Conservation (phyloP, 2,888 invertebrate species). For the Eledona agricola region DNA sequence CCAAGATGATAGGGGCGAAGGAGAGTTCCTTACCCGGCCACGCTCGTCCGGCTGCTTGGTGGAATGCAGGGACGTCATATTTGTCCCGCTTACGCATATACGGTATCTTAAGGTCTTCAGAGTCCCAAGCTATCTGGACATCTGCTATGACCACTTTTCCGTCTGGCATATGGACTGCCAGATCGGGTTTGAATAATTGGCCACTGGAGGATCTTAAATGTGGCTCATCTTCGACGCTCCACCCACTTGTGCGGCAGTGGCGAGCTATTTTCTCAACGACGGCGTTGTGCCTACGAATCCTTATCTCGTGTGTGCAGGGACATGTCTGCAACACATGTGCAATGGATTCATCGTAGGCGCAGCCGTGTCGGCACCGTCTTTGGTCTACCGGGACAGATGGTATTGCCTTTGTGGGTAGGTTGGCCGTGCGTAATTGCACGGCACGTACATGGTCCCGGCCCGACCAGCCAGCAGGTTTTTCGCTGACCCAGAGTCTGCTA, state of each 20-base stretch:
- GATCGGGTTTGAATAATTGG: no score
- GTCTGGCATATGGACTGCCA: no score
- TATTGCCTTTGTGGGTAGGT: constrained; percentile 21
- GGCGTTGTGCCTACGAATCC: constrained; percentile 40
- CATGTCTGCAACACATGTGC: constrained; percentile 40
- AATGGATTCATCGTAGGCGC: no score
- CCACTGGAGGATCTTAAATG: constrained; percentile 40
- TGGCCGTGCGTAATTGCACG: constrained; percentile 26
- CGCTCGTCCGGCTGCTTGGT: no score
- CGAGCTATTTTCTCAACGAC: constrained; percentile 31
- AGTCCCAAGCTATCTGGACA: not conserved
- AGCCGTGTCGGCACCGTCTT: constrained; percentile 15
- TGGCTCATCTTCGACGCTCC: constrained; percentile 41
- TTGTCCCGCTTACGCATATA: no score
- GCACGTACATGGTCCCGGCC: constrained; percentile 44
- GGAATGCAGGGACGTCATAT: no score
- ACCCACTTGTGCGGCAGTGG: constrained; percentile 27
- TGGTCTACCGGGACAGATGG: constrained; percentile 15
- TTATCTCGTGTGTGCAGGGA: constrained; percentile 22
- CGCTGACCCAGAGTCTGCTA: constrained; percentile 21
- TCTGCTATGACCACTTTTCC: constrained; percentile 26
- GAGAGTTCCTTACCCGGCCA: no score
- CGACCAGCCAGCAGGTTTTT: constrained; percentile 42
- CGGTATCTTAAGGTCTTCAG: no score
- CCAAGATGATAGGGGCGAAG: no score